Base-by-base conservation (phyloP, 2,113 vertebrate species). In the Eclectus roratus region DNA sequence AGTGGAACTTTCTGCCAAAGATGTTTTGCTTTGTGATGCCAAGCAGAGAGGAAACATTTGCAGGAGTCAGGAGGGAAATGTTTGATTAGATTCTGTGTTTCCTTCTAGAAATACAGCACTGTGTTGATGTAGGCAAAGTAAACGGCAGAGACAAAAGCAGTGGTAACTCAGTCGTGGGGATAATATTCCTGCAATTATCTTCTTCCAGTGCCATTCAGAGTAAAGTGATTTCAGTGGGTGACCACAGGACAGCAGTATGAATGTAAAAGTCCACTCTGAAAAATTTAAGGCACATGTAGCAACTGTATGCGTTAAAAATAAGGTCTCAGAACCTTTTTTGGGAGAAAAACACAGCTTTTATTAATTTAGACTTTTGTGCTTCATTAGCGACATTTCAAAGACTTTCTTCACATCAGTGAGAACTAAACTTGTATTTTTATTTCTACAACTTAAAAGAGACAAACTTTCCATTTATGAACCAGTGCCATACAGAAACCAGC, bases 101-200 rank as follows among this genome's bases (percentile, higher is more conserved):
- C 31, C 39, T 65, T 41, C 60, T 53, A 69, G 60, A 85, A 35
- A 27, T 50, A 31, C 9, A 58, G 29, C 24, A n/a, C 31, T 9
- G 2, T 28, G 52, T 43, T 31, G 17, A 6, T 37, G 61, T 37
- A 29, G n/a, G 47, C 9, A 44, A 56, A 49, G 14, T 49, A 35
- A 35, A 52, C 21, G 7, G 29, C 35, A 44, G 60, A 44, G 35
- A 21, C 16, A 29, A 60, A 47, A 49, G 20, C 23, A 33, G 20
- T 1, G 2, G 13, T 41, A 50, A 16, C 7, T 31, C 24, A 4
- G 28, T 20, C 5, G 6, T 9, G 4, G 20, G 25, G 24, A 21
- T 44, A 80, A 23, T 29, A 14, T 56, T 71, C 35, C 63, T 41
- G 37, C 56, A 15, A 3, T 56, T 55, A 19, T n/a, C 7, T 27